Base-by-base conservation (phyloP, 1,140 invertebrate genomes). In the Neodiprion virginianus region DNA sequence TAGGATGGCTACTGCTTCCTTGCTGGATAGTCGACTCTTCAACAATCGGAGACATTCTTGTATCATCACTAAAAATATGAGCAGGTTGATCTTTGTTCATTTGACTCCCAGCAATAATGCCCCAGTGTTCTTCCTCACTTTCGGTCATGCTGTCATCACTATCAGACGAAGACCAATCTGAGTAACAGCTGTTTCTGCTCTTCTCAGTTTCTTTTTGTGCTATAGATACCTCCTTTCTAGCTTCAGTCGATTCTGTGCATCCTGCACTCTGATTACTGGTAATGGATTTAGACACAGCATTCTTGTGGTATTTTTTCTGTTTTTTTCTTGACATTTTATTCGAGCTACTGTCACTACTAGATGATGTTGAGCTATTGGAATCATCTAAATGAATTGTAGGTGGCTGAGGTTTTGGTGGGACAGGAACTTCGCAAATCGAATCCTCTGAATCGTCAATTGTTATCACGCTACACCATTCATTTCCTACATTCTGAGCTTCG, bases 391-490 rank as follows among this genome's bases (percentile, higher is more conserved):
- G 75, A 71, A 88, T 85, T 11, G 87, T 40, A 0, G 72, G 81
- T 40, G 87, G 87, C 14, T 70, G 47, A 14, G 85, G 84, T 77
- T 87, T 88, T 3, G 84, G 85, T 48, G 87, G 84, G 23, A 88
- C 72, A 17, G 87, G 87, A 70, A 88, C 80, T 79, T 88, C 87
- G 40, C 82, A 80, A 76, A 87, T 85, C 8, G 87, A 88, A 61
- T 82, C 80, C 48, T 86, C 83, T 12, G 84, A 86, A 47, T 86
- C 83, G 3, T 61, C 53, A 61, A 61, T 61, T 17, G n/a, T 61
- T 61, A 61, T 61, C 53, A 61, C 53, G 11, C n/a, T 17, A 17
- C 53, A 7, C 53, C 53, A 40, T 61, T 17, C 53, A 17, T 17
- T 61, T 61, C 7, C 8, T 61, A 40, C 5, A 40, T 40, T 40